Evolutionary conservation across 2,797 vertebrate species (phyloP).

Genomic region (Clarias fuscus): DNA sequence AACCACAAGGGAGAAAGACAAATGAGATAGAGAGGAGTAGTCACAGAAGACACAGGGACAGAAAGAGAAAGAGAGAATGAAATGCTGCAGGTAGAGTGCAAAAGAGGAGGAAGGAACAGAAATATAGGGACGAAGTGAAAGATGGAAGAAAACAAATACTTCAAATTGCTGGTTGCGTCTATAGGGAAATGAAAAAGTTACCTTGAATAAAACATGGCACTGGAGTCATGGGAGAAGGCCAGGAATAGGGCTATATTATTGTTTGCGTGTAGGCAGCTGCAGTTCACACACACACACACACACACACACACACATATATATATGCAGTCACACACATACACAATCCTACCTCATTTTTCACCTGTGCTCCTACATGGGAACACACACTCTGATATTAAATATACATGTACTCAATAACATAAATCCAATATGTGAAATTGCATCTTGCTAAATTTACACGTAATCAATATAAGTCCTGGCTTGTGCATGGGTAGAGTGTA

Average conservation of each 20-base stretch:
- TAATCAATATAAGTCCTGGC: neutral
- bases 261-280: slow-evolving; percentile 6
- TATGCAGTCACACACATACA: neutral
- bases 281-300: neutral
- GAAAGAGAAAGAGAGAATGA: slow-evolving; percentile 16
- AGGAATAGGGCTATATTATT: slow-evolving; percentile 12
- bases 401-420: slow-evolving; percentile 18
- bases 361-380: slow-evolving; percentile 3
- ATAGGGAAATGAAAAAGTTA: slow-evolving; percentile 34
- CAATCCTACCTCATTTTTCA: slow-evolving; percentile 20
- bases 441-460: slow-evolving; percentile 17
- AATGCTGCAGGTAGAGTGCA: slow-evolving; percentile 9
- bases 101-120: slow-evolving; percentile 13
- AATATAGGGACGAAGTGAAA: slow-evolving; percentile 24
- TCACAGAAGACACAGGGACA: neutral
- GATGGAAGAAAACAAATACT: slow-evolving; percentile 11
- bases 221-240: slow-evolving; percentile 8
- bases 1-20: slow-evolving; percentile 5
- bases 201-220: slow-evolving; percentile 35
- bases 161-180: slow-evolving; percentile 32
- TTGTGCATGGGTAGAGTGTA: neutral
- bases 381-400: slow-evolving; percentile 20
- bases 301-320: neutral
- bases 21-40: slow-evolving; percentile 15
- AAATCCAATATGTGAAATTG: slow-evolving; percentile 28